Base-by-base conservation (phyloP, 2,888 invertebrate genomes). In the Amphimallon solstitiale region DNA sequence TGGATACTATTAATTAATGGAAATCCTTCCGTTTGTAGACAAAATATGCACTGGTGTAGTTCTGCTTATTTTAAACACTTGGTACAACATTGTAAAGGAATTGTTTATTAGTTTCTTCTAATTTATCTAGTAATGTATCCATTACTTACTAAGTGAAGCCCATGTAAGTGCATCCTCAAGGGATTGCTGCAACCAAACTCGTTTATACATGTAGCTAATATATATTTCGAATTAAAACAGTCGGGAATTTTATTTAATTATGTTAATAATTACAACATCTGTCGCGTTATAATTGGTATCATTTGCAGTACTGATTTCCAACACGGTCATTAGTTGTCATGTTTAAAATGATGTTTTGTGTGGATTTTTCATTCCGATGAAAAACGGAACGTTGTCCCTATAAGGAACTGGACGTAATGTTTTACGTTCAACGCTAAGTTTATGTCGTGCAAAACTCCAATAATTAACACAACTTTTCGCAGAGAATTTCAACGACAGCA, bases 251-350 rank as follows among this genome's bases (percentile, higher is more conserved):
- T 43, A 45, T 45, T 43, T 59, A 45, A 59, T 59, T 59, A 59
- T 29, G 23, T 43, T 29, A 29, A 29, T 43, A 59, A 59, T 59
- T 59, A 59, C 56, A 54, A 54, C 54, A 59, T 59, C 29, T 40
- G 56, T 56, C 43, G 56, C 56, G 29, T 59, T 59, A 59, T 43
- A 59, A 59, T 59, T 43, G 43, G 43, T 34, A 43, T 59, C 56
- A 45, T 59, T 59, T 29, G 56, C 34, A 29, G 19, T 59, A 59
- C 56, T 29, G 43, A 43, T 59, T 59, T 59, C 56, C 56, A n/a
- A 59, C 56, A 59, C 56, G 43, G 14, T n/a, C 21, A 43, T 43
- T 40, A 43, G 43, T 45, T 14, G 14, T 34, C 15, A 59, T 59
- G 43, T 17, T n/a, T 43, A 59, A 59, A 59, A 15, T 9, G 56